Evolutionary conservation across 2,797 vertebrate genomes (phyloP).

Genomic region (Hipposideros larvatus): DNA sequence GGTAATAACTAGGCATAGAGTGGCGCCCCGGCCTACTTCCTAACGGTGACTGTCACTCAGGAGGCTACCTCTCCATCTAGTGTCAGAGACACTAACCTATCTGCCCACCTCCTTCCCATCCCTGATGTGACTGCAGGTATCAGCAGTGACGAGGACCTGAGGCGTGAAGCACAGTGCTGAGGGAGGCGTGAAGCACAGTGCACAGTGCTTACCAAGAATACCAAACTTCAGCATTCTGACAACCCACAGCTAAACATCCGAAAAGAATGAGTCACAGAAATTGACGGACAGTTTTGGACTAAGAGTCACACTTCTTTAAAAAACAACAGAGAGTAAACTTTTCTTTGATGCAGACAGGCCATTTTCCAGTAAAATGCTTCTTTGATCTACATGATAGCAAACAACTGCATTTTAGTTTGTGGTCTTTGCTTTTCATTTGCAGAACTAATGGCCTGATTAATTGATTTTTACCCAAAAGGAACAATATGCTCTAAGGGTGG

Average conservation of each 20-base stretch:
- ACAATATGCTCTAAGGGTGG: background rate
- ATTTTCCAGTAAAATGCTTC: background rate
- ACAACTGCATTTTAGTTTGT: background rate
- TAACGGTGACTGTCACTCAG: rapidly evolving
- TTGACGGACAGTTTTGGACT: background rate
- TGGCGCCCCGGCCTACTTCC: background rate
- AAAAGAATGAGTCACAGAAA: background rate
- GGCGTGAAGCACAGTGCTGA: background rate
- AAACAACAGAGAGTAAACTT: background rate
- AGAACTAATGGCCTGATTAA: conserved; percentile 30
- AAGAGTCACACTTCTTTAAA: background rate
- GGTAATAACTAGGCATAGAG: rapidly evolving
- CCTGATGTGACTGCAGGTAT: background rate
- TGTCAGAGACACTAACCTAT: background rate
- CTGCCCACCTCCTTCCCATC: background rate
- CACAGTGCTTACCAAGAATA: background rate
- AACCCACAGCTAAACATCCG: background rate
- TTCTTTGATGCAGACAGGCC: background rate
- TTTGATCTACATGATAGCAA: background rate
- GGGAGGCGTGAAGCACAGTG: too few relatives aligned
- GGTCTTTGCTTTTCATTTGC: conserved; percentile 5
- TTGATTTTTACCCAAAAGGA: conserved; percentile 20
- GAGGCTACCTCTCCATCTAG: background rate
- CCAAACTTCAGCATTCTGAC: background rate
- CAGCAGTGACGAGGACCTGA: background rate